Percentiles rank a stretch among this genome's conserved stretches.
Conservation (phyloP, 2,797 vertebrate genomes). For the Channa striata region DNA sequence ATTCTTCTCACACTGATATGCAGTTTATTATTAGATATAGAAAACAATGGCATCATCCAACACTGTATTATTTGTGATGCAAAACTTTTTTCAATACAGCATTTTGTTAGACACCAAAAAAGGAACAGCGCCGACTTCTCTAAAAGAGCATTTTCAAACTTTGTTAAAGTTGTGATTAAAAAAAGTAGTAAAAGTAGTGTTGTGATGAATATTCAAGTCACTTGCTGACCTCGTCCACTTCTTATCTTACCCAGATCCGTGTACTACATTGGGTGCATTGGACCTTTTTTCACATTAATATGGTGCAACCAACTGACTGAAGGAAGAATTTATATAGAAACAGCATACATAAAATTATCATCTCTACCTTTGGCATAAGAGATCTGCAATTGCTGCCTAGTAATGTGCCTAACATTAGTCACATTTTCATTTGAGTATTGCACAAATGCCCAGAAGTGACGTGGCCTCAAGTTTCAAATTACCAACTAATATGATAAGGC, state of each 20-base stretch:
- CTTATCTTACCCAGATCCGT: not conserved
- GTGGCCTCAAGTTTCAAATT: not conserved
- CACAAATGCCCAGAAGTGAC: slow-evolving; percentile 1
- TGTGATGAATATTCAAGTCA: slow-evolving; percentile 8
- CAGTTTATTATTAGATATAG: slow-evolving; percentile 19
- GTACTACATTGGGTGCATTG: not conserved
- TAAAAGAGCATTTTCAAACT: too few species aligned
- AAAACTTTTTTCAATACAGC: not conserved
- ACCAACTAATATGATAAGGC: slow-evolving; percentile 11
- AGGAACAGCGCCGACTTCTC: too few species aligned
- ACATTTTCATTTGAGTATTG: slow-evolving; percentile 11
- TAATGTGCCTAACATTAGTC: not conserved
- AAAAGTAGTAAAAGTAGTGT: too few species aligned
- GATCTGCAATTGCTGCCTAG: not conserved
- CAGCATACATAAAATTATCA: not conserved
- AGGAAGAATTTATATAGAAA: not conserved
- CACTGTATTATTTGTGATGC: not conserved
- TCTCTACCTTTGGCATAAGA: not conserved
- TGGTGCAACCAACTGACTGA: not conserved
- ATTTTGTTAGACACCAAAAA: not conserved
- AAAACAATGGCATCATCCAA: slow-evolving; percentile 9
- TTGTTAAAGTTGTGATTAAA: too few species aligned
- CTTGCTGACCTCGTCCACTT: slow-evolving; percentile 1
- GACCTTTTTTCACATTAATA: not conserved
- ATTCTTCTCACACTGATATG: slow-evolving; percentile 18